phyloP scores from a whole-genome alignment of 2,113 vertebrate genomes.

The Vicugna pacos region DNA sequence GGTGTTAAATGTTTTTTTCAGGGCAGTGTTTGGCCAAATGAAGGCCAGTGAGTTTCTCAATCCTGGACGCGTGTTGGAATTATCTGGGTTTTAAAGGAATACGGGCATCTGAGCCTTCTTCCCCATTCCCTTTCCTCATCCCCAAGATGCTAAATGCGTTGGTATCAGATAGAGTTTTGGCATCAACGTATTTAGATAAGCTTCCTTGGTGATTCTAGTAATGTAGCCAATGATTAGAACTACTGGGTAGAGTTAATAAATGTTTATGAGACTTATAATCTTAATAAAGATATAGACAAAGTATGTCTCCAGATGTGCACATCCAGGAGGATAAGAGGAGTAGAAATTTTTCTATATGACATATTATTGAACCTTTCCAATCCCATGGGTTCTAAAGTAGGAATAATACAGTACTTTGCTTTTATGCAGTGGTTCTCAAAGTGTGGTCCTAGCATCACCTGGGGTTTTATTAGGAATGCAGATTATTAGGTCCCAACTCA shows the following conservation, averaged over 20 bases:
- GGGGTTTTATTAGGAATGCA: neutral
- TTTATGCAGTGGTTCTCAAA: neutral
- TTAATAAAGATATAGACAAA: neutral
- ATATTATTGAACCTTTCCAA: neutral
- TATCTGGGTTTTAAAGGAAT: neutral
- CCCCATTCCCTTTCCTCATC: fast-evolving
- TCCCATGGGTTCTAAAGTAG: neutral
- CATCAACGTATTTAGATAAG: neutral
- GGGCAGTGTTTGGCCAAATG: neutral
- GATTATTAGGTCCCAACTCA: neutral
- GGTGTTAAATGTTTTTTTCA: neutral
- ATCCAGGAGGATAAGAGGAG: neutral
- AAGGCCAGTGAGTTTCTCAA: neutral
- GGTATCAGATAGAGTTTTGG: neutral
- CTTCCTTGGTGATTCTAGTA: neutral
- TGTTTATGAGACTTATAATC: neutral
- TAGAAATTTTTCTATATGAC: neutral
- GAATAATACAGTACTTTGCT: neutral
- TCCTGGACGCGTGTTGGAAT: neutral
- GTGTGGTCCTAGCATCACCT: neutral
- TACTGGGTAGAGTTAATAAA: neutral
- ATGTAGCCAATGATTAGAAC: neutral
- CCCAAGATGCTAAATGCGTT: neutral
- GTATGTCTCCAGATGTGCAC: neutral
- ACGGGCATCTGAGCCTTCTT: neutral